These are phyloP conservation scores for Cremastinae sp. DNA, from an alignment of 2,888 invertebrate genomes.

Conservation along the genomic window DNA sequence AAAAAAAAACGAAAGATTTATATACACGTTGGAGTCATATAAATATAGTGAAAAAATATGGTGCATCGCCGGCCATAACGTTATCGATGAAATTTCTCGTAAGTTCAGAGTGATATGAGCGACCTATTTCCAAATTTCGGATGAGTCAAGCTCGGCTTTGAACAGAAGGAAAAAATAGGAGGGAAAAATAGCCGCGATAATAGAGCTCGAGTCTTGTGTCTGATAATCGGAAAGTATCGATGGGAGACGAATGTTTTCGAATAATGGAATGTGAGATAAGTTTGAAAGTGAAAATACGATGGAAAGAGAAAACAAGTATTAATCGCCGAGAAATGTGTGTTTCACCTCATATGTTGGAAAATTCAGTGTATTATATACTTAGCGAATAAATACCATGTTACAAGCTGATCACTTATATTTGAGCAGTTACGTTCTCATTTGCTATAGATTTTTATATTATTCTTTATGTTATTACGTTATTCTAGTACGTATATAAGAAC, in stretches of 20 bases:
- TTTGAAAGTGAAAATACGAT: slow-evolving; percentile 16
- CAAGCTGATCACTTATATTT: slow-evolving; percentile 41
- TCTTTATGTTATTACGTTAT: too few relatives aligned
- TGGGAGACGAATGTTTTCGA: slow-evolving; percentile 15
- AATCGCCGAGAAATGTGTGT: slow-evolving; percentile 74
- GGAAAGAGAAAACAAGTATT: slow-evolving; percentile 71
- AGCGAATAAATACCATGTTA: slow-evolving; percentile 71
- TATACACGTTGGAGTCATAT: slow-evolving; percentile 33
- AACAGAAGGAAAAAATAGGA: background rate
- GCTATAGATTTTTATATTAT: slow-evolving; percentile 20
- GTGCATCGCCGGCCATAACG: slow-evolving; percentile 45
- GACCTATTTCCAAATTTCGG: slow-evolving; percentile 43
- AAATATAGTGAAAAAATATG: slow-evolving; percentile 29
- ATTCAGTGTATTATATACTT: slow-evolving; percentile 75
- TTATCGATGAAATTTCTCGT: slow-evolving; percentile 29
- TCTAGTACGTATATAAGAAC: too few relatives aligned
- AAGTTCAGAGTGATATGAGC: slow-evolving; percentile 22
- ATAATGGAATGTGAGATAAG: slow-evolving; percentile 38
- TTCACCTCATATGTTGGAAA: slow-evolving; percentile 72
- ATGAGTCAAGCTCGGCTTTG: slow-evolving; percentile 13
- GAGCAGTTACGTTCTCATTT: background rate
- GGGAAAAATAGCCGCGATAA: background rate
- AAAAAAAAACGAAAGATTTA: slow-evolving; percentile 38
- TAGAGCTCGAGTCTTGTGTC: slow-evolving; percentile 8
- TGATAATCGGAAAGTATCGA: slow-evolving; percentile 27